phyloP scores from a whole-genome alignment of 2,888 invertebrate genomes.

The Tenodera sinensis region DNA sequence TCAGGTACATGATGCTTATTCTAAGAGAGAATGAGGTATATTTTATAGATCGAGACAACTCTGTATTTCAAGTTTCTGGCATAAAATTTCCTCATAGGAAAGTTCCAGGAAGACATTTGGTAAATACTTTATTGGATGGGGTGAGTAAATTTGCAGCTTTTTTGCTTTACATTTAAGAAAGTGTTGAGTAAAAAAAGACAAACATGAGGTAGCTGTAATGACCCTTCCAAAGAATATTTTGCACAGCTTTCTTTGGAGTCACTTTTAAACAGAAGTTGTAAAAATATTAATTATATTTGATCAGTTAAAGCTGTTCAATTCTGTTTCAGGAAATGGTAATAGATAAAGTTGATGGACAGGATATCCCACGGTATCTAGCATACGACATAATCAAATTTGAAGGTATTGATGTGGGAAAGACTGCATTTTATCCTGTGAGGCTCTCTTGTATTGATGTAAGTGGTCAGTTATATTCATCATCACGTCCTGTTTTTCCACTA shows the following conservation, averaged over 20 bases:
- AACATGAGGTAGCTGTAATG: no score
- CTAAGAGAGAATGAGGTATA: constrained; percentile 80
- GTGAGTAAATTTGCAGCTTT: constrained; percentile 52
- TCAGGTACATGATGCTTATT: constrained; percentile 94
- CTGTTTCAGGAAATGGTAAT: constrained; percentile 89
- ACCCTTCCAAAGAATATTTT: neutral
- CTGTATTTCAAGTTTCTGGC: constrained; percentile 79
- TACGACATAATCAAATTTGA: constrained; percentile 91
- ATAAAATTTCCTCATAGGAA: constrained; percentile 75
- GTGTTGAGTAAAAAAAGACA: no score
- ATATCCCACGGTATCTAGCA: constrained; percentile 84
- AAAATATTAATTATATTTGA: neutral
- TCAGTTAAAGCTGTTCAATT: neutral
- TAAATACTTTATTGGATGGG: constrained; percentile 86
- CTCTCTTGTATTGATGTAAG: constrained; percentile 65
- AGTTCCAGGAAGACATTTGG: constrained; percentile 66
- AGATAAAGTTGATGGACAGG: constrained; percentile 70
- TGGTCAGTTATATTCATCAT: constrained; percentile 1
- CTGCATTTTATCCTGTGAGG: constrained; percentile 72
- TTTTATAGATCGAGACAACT: constrained; percentile 93
- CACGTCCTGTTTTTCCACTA: no score
- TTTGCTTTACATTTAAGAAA: no score
- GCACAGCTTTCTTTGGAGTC: neutral
- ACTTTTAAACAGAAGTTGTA: neutral
- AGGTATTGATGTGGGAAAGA: constrained; percentile 69